Evolutionary conservation across 2,113 vertebrate species (phyloP).

Genomic region (Cottus gobio): DNA sequence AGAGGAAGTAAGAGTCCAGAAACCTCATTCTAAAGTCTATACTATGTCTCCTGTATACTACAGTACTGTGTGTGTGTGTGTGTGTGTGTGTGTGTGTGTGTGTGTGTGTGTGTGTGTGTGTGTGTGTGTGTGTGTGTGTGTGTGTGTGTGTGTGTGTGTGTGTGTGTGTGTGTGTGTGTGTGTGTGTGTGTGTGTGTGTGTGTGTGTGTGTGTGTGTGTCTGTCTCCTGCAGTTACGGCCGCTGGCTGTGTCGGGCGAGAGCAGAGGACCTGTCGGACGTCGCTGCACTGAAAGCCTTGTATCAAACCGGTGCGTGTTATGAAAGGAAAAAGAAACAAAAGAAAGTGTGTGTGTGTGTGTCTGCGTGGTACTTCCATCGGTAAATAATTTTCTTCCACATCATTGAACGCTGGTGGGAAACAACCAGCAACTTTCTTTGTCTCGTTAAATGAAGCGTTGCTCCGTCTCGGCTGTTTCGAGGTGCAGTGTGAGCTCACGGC

Average conservation of each 20-base stretch:
- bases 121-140: slow-evolving; percentile 3
- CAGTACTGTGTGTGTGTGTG: not conserved
- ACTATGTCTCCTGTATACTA: too few species aligned
- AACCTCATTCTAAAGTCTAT: not conserved
- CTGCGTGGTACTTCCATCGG: not conserved
- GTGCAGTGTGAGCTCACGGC: not conserved
- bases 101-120: not conserved
- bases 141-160: not conserved
- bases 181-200: not conserved
- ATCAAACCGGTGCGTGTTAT: slow-evolving; percentile 91
- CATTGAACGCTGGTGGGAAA: not conserved
- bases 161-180: too few species aligned
- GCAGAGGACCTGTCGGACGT: slow-evolving; percentile 97
- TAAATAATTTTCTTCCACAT: not conserved
- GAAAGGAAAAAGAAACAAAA: too few species aligned
- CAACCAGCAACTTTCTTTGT: not conserved
- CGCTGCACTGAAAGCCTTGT: slow-evolving; percentile 96
- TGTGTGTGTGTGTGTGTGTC: not conserved
- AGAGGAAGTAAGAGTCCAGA: slow-evolving; percentile 89
- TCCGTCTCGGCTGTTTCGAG: not conserved
- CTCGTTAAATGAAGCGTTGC: not conserved
- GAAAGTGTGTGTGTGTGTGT: not conserved
- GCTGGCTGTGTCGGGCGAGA: slow-evolving; percentile 95
- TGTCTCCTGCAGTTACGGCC: slow-evolving; percentile 88
- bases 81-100: too few species aligned